These are phyloP conservation scores for Megaptera novaeangliae DNA, from an alignment of 2,113 vertebrate genomes.

Conservation along the genomic window DNA sequence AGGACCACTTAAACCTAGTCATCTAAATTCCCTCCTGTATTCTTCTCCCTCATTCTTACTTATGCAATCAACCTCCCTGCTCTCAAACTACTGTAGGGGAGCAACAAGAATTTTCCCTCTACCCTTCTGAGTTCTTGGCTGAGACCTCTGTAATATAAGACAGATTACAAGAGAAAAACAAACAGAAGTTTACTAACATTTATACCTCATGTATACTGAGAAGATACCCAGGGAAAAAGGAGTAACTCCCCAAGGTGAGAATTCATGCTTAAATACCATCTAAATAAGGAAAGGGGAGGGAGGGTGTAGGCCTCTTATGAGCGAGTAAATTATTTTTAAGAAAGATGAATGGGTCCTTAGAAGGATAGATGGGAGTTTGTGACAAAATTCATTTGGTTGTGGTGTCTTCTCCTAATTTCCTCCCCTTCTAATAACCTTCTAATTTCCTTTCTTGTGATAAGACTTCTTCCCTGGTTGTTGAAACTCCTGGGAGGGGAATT, in stretches of 20 bases:
- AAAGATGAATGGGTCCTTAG: neutral
- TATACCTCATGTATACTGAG: neutral
- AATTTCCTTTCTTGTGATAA: neutral
- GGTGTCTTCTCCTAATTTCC: neutral
- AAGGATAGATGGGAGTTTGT: neutral
- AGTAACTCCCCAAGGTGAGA: neutral
- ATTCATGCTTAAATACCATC: neutral
- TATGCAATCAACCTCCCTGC: neutral
- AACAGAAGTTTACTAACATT: neutral
- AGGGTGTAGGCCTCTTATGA: neutral
- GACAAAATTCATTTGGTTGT: neutral
- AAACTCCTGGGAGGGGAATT: neutral
- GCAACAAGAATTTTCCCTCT: neutral
- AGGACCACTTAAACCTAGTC: neutral
- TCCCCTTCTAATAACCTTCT: neutral
- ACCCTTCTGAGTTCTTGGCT: neutral
- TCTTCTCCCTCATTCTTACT: neutral
- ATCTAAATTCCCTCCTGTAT: neutral
- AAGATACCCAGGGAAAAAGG: neutral
- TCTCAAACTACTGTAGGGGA: neutral
- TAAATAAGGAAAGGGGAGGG: neutral
- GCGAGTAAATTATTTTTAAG: neutral
- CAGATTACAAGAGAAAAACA: neutral
- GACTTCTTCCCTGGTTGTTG: neutral
- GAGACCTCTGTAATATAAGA: neutral